Conservation (phyloP, 2,888 invertebrate genomes). For the Pseudeuparius sepicola region DNA sequence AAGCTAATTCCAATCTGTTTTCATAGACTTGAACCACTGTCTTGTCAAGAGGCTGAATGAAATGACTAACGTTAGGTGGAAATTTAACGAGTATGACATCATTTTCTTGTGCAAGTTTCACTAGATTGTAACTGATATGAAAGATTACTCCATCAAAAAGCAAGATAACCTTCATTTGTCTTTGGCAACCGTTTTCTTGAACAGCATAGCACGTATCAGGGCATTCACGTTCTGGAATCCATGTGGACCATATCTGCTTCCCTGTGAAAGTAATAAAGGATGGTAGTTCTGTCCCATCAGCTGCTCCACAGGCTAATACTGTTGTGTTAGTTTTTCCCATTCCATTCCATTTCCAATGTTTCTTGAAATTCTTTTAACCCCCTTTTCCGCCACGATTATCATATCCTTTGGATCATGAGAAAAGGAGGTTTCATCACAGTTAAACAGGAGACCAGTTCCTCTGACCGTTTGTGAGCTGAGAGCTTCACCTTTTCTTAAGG, state of each 20-base stretch:
- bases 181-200: conserved; percentile 13
- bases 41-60: conserved; percentile 16
- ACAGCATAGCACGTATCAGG: conserved; percentile 15
- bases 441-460: conserved; percentile 9
- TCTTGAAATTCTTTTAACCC: no score
- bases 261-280: no score
- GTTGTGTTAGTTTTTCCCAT: no score
- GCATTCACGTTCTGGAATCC: no score
- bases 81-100: conserved; percentile 15
- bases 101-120: conserved; percentile 16
- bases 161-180: conserved; percentile 14
- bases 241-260: no score
- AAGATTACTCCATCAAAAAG: conserved; percentile 11
- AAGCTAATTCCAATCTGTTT: conserved; percentile 14
- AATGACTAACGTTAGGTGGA: conserved; percentile 15
- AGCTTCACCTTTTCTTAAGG: conserved; percentile 8
- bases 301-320: no score
- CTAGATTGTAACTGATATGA: conserved; percentile 14
- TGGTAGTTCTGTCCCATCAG: no score
- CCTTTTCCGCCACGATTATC: no score
- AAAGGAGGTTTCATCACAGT: no score
- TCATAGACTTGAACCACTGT: conserved; percentile 16
- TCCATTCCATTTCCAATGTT: no score
- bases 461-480: conserved; percentile 12
- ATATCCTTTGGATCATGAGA: no score